Evolutionary conservation across 92 coral and sea anemone genomes (phyloP), one percentile per base, ranked within the genome.

Genomic region (Meandrina meandrites): DNA sequence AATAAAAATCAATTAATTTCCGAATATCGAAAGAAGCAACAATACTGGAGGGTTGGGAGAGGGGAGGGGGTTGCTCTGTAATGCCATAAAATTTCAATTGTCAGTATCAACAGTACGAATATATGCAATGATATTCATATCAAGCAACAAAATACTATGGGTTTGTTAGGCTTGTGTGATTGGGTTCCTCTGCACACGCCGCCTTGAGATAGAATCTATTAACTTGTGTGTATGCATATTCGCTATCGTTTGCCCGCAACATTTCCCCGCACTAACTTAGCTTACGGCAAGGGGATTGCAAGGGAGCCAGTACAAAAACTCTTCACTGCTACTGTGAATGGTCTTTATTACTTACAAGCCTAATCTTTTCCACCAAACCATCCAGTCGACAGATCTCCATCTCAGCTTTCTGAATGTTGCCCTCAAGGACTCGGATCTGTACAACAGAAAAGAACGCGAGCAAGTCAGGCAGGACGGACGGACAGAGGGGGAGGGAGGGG

Each of bases 341-440:
- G 12, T 22, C 22, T 14, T 2, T 24, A 6, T n/a, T 74, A 84
- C 96, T 92, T 90, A 97, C 98, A 34, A 85, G 70, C 88, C 97
- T 83, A 45, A 97, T 92, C 81, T 92, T 90, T 78, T 95, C 97
- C 66, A 97, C 88, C 75, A 95, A 42, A 10, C 83, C 96, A 76
- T 97, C 99, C 75, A 97, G 90, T 14, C 99, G 93, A 82, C 77
- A 90, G 67, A 97, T 95, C 75, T 97, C 99, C 7, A 83, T 75
- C 82, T 97, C 99, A 5, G 99, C 99, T 82, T 92, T 92, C 74
- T 88, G 54, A 45, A 96, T 90, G 86, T 93, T 94, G 36, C 92
- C 88, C 67, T 94, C 94, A 78, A 94, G 90, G 88, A 90, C 84
- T 76, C 81, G 86, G 28, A 95, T 94, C 99, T 96, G 72, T 48